These are phyloP conservation scores for Sus cebifrons DNA, from an alignment of 2,797 vertebrate species.

Conservation along the genomic window DNA sequence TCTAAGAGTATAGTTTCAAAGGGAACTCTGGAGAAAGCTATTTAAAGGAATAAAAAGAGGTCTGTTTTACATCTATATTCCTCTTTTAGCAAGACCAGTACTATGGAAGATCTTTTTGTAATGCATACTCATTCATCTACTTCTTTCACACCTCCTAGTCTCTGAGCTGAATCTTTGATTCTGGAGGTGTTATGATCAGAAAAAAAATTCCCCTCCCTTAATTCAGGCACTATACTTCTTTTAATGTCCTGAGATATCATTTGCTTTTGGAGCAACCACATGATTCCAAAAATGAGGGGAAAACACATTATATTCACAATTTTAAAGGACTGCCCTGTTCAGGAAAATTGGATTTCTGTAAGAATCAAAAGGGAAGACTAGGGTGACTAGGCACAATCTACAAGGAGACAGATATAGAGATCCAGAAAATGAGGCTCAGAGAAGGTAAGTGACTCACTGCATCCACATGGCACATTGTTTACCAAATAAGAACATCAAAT, in stretches of 20 bases:
- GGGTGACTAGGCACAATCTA: not conserved
- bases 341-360: constrained; percentile 34
- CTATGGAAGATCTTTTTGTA: not conserved
- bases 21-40: not conserved
- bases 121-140: not conserved
- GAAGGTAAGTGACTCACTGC: not conserved
- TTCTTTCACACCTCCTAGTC: not conserved
- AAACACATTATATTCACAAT: not conserved
- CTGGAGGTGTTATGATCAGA: not conserved
- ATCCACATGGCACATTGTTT: not conserved
- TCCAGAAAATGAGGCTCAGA: not conserved
- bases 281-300: not conserved
- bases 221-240: not conserved
- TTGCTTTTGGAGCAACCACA: not conserved
- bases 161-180: constrained; percentile 9
- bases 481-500: not conserved
- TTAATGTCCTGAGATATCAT: not conserved
- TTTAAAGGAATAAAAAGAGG: not conserved
- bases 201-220: not conserved
- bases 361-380: not conserved
- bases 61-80: not conserved
- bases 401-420: not conserved
- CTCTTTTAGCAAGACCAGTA: not conserved
- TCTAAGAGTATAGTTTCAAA: not conserved
- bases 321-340: not conserved